Evolutionary conservation across 2,888 invertebrate species (phyloP).

Genomic region (Listrodromus nycthemerus): DNA sequence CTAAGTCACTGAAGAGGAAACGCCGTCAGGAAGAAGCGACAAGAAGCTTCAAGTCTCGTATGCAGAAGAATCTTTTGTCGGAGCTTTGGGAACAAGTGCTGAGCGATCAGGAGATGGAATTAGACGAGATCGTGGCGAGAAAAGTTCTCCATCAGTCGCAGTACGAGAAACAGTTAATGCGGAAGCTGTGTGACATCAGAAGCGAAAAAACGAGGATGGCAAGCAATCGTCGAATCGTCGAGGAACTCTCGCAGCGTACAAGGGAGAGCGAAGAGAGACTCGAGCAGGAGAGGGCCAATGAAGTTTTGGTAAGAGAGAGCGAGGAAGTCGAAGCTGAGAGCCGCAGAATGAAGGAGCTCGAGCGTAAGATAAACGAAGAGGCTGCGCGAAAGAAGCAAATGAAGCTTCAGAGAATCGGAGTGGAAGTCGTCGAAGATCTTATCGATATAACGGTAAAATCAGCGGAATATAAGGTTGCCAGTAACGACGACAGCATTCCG

Average conservation of each 20-base stretch:
- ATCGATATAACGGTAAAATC: slow-evolving; percentile 86
- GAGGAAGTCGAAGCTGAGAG: slow-evolving; percentile 72
- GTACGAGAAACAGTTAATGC: slow-evolving; percentile 89
- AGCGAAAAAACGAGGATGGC: slow-evolving; percentile 86
- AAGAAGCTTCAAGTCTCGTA: slow-evolving; percentile 85
- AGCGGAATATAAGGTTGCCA: slow-evolving; percentile 85
- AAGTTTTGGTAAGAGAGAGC: slow-evolving; percentile 68
- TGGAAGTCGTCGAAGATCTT: slow-evolving; percentile 86
- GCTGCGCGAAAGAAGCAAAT: slow-evolving; percentile 77
- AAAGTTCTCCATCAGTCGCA: slow-evolving; percentile 87
- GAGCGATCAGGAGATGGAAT: slow-evolving; percentile 85
- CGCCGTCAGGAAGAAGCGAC: slow-evolving; percentile 84
- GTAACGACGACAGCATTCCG: slow-evolving; percentile 83
- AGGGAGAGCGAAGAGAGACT: slow-evolving; percentile 85
- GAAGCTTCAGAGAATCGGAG: slow-evolving; percentile 74
- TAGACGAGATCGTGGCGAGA: slow-evolving; percentile 85
- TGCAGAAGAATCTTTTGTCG: slow-evolving; percentile 85
- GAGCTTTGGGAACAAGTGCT: slow-evolving; percentile 86
- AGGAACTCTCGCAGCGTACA: slow-evolving; percentile 85
- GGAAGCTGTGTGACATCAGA: slow-evolving; percentile 88
- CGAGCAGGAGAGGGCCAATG: slow-evolving; percentile 83
- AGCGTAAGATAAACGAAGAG: slow-evolving; percentile 85
- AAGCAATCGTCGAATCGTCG: slow-evolving; percentile 86
- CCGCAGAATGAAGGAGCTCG: slow-evolving; percentile 83
- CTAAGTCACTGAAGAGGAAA: slow-evolving; percentile 85